Conservation (phyloP, 2,113 vertebrate genomes). For the Pipra filicauda region DNA sequence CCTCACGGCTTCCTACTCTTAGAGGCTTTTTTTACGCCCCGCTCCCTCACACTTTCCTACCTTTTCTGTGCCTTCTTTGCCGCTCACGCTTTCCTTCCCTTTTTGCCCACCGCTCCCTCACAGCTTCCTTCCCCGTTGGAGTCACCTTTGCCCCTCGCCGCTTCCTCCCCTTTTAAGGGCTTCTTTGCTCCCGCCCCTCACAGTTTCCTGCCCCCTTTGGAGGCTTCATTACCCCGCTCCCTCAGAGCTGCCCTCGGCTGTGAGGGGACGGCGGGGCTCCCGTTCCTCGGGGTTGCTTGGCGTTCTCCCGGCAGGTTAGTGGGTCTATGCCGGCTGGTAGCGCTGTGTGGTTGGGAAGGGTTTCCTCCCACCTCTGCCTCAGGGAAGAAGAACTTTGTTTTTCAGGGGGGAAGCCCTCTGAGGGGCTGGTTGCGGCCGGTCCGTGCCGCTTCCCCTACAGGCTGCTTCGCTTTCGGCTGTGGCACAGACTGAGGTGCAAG, state of each 20-base stretch:
- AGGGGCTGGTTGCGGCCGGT: rapidly evolving
- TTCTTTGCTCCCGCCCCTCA: rapidly evolving
- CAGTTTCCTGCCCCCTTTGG: neutral
- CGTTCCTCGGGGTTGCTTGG: rapidly evolving
- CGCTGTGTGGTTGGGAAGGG: rapidly evolving
- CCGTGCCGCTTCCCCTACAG: rapidly evolving
- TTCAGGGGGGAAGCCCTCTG: rapidly evolving
- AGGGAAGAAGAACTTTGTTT: rapidly evolving
- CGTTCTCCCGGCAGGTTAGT: rapidly evolving
- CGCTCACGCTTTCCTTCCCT: no score
- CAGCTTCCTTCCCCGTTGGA: rapidly evolving
- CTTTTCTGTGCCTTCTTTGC: no score
- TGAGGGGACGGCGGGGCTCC: rapidly evolving
- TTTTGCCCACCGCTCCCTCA: neutral
- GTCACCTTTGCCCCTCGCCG: no score
- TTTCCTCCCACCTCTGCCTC: rapidly evolving
- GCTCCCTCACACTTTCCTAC: no score
- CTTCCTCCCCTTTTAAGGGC: neutral
- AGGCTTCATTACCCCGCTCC: rapidly evolving
- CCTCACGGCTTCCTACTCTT: rapidly evolving
- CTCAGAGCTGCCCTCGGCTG: rapidly evolving
- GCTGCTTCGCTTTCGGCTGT: no score
- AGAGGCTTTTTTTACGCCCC: neutral
- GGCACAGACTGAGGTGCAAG: rapidly evolving
- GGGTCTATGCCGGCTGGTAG: rapidly evolving